A percentile compares a stretch with the other conserved stretches of the same genome.
These are phyloP conservation scores for Melikaiella ostensackeni DNA, from an alignment of 2,888 invertebrate genomes.

Conservation along the genomic window DNA sequence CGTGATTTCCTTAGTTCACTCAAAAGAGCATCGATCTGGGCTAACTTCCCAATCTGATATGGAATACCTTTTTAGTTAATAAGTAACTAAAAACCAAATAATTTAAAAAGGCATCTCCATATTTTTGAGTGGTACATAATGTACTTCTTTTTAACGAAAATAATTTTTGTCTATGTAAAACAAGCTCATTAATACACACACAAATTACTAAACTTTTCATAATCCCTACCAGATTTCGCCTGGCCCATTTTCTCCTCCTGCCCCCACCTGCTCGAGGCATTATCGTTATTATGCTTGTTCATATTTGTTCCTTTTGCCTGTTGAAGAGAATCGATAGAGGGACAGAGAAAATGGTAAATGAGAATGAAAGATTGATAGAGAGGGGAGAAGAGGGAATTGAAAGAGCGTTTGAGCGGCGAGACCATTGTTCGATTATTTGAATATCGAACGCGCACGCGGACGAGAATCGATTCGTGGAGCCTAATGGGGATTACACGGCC, in stretches of 20 bases:
- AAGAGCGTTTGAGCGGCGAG: constrained; percentile 60
- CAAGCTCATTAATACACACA: no score
- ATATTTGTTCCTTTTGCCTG: constrained; percentile 68
- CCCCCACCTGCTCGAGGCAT: constrained; percentile 52
- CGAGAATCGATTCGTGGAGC: constrained; percentile 75
- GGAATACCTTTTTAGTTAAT: no score
- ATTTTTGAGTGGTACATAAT: no score
- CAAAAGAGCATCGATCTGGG: no score
- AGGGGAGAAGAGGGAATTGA: not conserved
- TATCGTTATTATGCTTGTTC: constrained; percentile 72
- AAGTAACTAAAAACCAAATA: no score
- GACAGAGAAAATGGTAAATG: constrained; percentile 20
- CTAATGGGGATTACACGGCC: constrained; percentile 77
- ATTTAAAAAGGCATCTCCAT: no score
- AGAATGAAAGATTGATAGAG: constrained; percentile 50
- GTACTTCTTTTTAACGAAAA: no score
- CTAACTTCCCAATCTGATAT: no score
- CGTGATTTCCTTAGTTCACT: no score
- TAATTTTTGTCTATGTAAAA: no score
- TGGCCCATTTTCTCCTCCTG: not conserved
- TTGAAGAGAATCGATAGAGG: constrained; percentile 19
- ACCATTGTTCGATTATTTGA: constrained; percentile 76
- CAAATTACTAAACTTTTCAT: no score
- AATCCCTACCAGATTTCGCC: not conserved
- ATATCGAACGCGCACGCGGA: constrained; percentile 72